These are phyloP conservation scores for Nebria brevicollis DNA, from an alignment of 2,888 invertebrate species.

Conservation along the genomic window DNA sequence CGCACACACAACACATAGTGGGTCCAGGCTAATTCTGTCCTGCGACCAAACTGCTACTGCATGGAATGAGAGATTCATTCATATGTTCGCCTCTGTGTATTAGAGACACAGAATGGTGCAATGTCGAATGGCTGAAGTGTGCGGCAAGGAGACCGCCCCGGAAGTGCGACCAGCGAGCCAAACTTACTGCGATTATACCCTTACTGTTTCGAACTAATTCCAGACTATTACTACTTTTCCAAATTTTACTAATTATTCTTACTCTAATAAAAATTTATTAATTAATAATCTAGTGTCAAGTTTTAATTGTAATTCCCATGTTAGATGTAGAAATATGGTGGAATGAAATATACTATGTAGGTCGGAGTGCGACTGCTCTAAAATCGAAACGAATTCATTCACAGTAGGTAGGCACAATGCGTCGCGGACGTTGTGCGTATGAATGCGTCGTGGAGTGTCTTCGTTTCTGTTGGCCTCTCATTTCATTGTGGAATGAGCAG, in stretches of 20 bases:
- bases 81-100: constrained; percentile 3
- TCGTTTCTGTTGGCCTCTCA: constrained; percentile 4
- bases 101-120: neutral
- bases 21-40: constrained; percentile 20
- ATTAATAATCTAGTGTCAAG: neutral
- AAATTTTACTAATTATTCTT: too few relatives aligned
- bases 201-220: neutral
- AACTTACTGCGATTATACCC: neutral
- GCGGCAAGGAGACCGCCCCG: constrained; percentile 6
- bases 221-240: neutral
- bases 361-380: neutral
- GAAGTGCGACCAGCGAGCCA: constrained; percentile 18
- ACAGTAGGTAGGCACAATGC: neutral
- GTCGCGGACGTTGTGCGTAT: constrained; percentile 6
- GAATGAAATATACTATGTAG: neutral
- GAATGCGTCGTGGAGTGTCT: neutral
- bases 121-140: constrained; percentile 3
- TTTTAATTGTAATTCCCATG: too few relatives aligned
- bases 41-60: neutral
- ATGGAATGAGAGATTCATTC: neutral
- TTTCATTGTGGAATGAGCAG: constrained; percentile 10
- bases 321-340: neutral
- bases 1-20: too few relatives aligned
- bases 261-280: too few relatives aligned
- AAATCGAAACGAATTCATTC: constrained; percentile 5